These are phyloP conservation scores for Calameuta pallipes DNA, from an alignment of 2,888 invertebrate genomes.

Conservation along the genomic window DNA sequence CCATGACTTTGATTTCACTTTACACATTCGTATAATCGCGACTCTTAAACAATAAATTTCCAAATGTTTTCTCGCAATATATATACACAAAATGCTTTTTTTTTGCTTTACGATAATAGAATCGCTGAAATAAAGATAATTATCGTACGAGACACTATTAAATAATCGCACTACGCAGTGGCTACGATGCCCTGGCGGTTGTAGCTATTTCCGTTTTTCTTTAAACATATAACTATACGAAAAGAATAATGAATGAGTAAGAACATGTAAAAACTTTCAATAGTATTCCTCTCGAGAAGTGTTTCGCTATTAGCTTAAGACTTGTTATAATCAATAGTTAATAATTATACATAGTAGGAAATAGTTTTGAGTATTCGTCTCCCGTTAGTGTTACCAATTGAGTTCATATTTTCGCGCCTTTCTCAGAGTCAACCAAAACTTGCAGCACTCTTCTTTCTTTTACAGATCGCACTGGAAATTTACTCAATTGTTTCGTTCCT, in stretches of 20 bases:
- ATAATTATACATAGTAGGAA: slow-evolving; percentile 62
- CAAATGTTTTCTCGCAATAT: slow-evolving; percentile 29
- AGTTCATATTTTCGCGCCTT: slow-evolving; percentile 2
- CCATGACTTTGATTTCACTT: slow-evolving; percentile 53
- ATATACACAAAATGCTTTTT: slow-evolving; percentile 22
- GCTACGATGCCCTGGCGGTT: slow-evolving; percentile 26
- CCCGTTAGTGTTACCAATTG: slow-evolving; percentile 29
- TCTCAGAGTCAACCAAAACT: background rate
- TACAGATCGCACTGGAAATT: slow-evolving; percentile 5
- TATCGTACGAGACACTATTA: slow-evolving; percentile 49
- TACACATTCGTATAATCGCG: slow-evolving; percentile 40
- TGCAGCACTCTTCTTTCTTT: background rate
- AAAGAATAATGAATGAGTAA: slow-evolving; percentile 50
- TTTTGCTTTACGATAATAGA: slow-evolving; percentile 50
- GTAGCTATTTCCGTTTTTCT: background rate
- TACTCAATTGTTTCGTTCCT: slow-evolving; percentile 27
- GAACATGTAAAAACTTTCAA: slow-evolving; percentile 63
- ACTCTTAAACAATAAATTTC: slow-evolving; percentile 40
- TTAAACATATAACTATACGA: slow-evolving; percentile 28
- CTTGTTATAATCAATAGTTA: slow-evolving; percentile 48
- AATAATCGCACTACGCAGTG: slow-evolving; percentile 35
- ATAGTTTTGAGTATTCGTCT: slow-evolving; percentile 60
- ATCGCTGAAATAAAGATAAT: slow-evolving; percentile 46
- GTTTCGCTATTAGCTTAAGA: slow-evolving; percentile 42
- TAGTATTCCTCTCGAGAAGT: slow-evolving; percentile 47